Base-by-base conservation (phyloP, 2,113 vertebrate genomes). In the Mastomys natalensis region DNA sequence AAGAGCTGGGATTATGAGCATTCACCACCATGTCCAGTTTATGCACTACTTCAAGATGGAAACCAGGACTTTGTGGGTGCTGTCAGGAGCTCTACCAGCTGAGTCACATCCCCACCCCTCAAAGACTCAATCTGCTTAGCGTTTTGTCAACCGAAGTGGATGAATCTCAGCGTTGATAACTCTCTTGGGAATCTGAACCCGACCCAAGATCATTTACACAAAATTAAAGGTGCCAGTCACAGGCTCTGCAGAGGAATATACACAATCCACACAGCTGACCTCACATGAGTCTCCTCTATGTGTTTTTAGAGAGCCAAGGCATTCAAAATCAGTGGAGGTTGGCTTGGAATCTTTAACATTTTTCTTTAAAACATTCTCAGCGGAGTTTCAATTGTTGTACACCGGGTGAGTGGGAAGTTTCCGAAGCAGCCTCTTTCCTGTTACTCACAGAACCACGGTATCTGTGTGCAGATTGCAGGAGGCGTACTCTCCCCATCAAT, bases 211-310 rank as follows among this genome's bases (percentile, higher is more conserved):
- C 2, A 70, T 89, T 85, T 31, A 64, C 60, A 1, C 29, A 82
- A 55, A 78, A 24, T 16, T 45, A 17, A 31, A 5, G 19, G 43
- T 45, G 24, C 26, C 26, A 60, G 19, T 43, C 24, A 45, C n/a
- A 60, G 16, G 24, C 0, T 60, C 1, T 16, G 13, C 8, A 4
- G n/a, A 51, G 21, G 60, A 11, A 5, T 19, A n/a, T 16, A 22
- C 15, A 84, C 0, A 37, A 51, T 15, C 37, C 43, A 0, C 12
- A 5, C 24, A 51, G 17, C 19, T 73, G 13, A 17, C 8, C 86
- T 80, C 51, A 19, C 10, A 16, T 3, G 17, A 34, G 64, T 24
- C 29, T 60, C 21, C 34, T 45, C 60, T 17, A 17, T 15, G n/a
- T 5, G 37, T 29, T 87, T 21, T 7, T 2, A 15, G 55, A 45